Percentiles rank a stretch among this genome's conserved stretches.
These are phyloP conservation scores for Andrena camellia DNA, from an alignment of 2,888 invertebrate genomes.

Conservation along the genomic window DNA sequence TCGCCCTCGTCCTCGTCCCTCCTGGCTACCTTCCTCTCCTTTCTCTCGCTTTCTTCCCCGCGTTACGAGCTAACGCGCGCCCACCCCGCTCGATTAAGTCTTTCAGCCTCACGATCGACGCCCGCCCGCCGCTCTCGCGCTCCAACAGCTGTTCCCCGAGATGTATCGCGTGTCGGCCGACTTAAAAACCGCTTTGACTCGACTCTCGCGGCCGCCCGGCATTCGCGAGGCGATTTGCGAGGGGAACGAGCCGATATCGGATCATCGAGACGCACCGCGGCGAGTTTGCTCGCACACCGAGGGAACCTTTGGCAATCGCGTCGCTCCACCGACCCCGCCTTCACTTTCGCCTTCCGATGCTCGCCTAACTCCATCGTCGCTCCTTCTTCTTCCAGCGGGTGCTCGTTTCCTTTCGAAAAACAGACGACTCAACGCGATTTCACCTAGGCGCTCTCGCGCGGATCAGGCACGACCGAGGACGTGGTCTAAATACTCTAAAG, in stretches of 20 bases:
- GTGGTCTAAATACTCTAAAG: too few species aligned
- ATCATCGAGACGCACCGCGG: not conserved
- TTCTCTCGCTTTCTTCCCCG: constrained; percentile 29
- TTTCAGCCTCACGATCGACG: constrained; percentile 52
- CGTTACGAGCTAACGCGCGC: constrained; percentile 50
- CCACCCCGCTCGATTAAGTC: constrained; percentile 58
- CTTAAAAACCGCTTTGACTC: constrained; percentile 36
- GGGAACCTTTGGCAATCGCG: not conserved
- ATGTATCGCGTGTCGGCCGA: constrained; percentile 44
- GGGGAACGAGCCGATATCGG: not conserved
- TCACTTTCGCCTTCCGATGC: constrained; percentile 15
- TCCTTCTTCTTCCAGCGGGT: not conserved
- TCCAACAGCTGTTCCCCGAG: constrained; percentile 53
- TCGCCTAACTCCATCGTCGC: not conserved
- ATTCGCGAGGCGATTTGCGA: not conserved
- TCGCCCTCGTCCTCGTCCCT: constrained; percentile 36
- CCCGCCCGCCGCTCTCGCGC: constrained; percentile 26
- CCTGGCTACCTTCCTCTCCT: constrained; percentile 8
- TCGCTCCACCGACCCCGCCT: not conserved
- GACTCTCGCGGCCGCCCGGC: not conserved
- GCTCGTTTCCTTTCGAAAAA: not conserved
- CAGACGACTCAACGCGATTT: constrained; percentile 1
- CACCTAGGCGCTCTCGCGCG: constrained; percentile 12
- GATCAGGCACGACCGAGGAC: not conserved
- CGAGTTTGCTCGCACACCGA: not conserved